Percentiles rank a stretch among this genome's conserved stretches.
phyloP scores from a whole-genome alignment of 1,140 invertebrate genomes.

The Bradysia coprophila region DNA sequence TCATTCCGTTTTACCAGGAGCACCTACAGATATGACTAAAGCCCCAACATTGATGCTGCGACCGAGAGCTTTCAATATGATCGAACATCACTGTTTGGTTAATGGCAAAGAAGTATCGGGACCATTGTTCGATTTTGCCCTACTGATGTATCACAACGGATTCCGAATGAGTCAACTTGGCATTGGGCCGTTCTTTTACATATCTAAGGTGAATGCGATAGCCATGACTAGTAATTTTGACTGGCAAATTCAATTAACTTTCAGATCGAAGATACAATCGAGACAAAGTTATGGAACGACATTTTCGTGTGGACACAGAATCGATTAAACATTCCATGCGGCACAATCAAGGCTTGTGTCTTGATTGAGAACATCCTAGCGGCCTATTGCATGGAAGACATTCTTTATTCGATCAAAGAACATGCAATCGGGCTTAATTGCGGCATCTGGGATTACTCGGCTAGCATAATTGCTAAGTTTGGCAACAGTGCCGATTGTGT shows the following conservation, averaged over 20 bases:
- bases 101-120: conserved; percentile 44
- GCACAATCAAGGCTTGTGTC: conserved; percentile 51
- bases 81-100: conserved; percentile 46
- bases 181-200: conserved; percentile 31
- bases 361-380: conserved; percentile 54
- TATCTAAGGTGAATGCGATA: not conserved
- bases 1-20: conserved; percentile 28
- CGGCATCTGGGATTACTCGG: conserved; percentile 59
- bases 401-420: conserved; percentile 41
- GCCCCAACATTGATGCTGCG: conserved; percentile 43
- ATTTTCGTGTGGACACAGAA: conserved; percentile 48
- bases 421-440: conserved; percentile 54
- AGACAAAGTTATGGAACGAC: conserved; percentile 51
- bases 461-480: conserved; percentile 50
- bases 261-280: conserved; percentile 41
- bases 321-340: conserved; percentile 30
- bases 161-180: conserved; percentile 27
- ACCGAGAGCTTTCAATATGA: conserved; percentile 56
- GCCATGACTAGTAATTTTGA: too few species aligned
- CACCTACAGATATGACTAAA: conserved; percentile 26
- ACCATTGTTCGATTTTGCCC: conserved; percentile 45
- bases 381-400: conserved; percentile 48
- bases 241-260: not conserved
- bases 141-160: conserved; percentile 47
- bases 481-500: conserved; percentile 37